A percentile compares a stretch with the other conserved stretches of the same genome.
phyloP scores from a whole-genome alignment of 1,140 invertebrate species.

The Palaemon carinicauda region DNA sequence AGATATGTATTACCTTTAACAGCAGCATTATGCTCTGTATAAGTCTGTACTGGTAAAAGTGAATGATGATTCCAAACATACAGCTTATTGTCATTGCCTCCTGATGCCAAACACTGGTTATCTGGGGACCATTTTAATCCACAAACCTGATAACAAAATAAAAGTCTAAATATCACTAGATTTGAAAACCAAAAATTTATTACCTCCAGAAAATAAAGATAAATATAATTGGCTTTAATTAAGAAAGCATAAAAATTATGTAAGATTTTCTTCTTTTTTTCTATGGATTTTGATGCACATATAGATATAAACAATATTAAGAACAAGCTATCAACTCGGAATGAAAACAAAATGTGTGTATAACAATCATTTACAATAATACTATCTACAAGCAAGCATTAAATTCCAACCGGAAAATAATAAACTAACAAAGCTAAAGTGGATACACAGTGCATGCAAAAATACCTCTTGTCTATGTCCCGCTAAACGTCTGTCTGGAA shows the following conservation, averaged over 20 bases:
- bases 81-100: slow-evolving; percentile 98
- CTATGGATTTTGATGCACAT: no score
- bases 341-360: no score
- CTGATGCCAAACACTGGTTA: slow-evolving; percentile 96
- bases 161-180: neutral
- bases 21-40: slow-evolving; percentile 96
- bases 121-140: slow-evolving; percentile 99
- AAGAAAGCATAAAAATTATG: no score
- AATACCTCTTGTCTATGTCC: slow-evolving; percentile 96
- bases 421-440: slow-evolving; percentile 20
- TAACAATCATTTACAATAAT: no score
- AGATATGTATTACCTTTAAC: slow-evolving; percentile 76
- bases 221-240: no score
- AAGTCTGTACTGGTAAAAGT: slow-evolving; percentile 89
- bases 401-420: neutral
- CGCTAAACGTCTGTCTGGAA: slow-evolving; percentile 80
- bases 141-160: slow-evolving; percentile 74
- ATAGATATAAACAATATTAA: no score
- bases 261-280: no score
- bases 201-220: neutral
- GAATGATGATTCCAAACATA: slow-evolving; percentile 98
- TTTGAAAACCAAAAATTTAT: slow-evolving; percentile 35
- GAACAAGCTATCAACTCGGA: no score
- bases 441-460: neutral
- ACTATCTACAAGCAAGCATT: neutral